These are phyloP conservation scores for Drosophila niveifrons DNA, from an alignment of 2,888 invertebrate genomes.

Conservation along the genomic window DNA sequence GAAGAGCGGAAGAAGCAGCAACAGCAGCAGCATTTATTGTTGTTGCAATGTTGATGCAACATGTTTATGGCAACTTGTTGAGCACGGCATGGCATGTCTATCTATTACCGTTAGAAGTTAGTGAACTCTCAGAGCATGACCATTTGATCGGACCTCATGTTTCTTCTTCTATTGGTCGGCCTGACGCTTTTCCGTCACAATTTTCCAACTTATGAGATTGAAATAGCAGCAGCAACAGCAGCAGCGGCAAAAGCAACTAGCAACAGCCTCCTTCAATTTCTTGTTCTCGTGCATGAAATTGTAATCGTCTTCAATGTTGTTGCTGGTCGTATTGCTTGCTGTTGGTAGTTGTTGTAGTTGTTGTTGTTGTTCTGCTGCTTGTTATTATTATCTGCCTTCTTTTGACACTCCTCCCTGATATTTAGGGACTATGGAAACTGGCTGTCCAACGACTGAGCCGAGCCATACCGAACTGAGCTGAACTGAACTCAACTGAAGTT, in stretches of 20 bases:
- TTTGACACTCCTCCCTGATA: conserved; percentile 56
- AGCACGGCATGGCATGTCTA: conserved; percentile 14
- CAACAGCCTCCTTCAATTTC: conserved; percentile 43
- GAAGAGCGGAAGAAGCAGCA: conserved; percentile 17
- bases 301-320: conserved; percentile 43
- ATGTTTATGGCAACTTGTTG: conserved; percentile 75
- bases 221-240: conserved; percentile 15
- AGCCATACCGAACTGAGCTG: not conserved
- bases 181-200: conserved; percentile 64
- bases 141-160: conserved; percentile 40
- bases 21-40: conserved; percentile 60
- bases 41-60: conserved; percentile 75
- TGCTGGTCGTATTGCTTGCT: conserved; percentile 25
- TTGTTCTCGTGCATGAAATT: conserved; percentile 71
- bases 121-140: conserved; percentile 50
- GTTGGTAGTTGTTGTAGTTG: conserved; percentile 4
- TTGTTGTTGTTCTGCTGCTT: conserved; percentile 27
- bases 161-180: conserved; percentile 40
- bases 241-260: not conserved
- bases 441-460: conserved; percentile 17
- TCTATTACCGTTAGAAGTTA: conserved; percentile 70
- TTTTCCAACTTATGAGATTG: conserved; percentile 61
- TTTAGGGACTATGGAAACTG: conserved; percentile 17
- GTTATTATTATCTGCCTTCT: conserved; percentile 50
- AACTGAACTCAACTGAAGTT: conserved; percentile 28